These are phyloP conservation scores for Cartodere bifasciata DNA, from an alignment of 2,888 invertebrate genomes.

Conservation along the genomic window DNA sequence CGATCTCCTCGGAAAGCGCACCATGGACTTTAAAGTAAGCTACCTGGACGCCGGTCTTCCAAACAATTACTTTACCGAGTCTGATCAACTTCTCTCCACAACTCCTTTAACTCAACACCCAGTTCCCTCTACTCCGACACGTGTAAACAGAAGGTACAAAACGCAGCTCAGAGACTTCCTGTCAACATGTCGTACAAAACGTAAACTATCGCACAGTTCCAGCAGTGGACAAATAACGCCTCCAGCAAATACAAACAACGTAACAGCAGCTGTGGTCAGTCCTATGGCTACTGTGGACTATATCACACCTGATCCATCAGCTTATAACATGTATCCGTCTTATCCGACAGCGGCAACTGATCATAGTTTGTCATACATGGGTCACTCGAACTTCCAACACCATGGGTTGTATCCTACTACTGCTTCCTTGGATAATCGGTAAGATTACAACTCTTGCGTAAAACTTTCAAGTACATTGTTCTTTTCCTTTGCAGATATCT, in stretches of 20 bases:
- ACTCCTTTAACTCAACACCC: constrained; percentile 37
- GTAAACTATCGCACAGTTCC: constrained; percentile 31
- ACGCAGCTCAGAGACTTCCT: constrained; percentile 86
- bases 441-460: no score
- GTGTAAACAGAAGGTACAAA: constrained; percentile 83
- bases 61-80: constrained; percentile 80
- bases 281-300: constrained; percentile 54
- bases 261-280: constrained; percentile 40
- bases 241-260: constrained; percentile 37
- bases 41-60: constrained; percentile 90
- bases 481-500: constrained; percentile 47
- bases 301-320: constrained; percentile 50
- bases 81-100: constrained; percentile 58
- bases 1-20: constrained; percentile 91
- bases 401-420: constrained; percentile 43
- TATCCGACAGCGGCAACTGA: constrained; percentile 58
- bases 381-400: constrained; percentile 57
- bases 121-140: constrained; percentile 55
- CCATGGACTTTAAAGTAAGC: constrained; percentile 98
- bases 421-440: constrained; percentile 39
- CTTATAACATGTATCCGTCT: constrained; percentile 73
- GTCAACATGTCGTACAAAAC: constrained; percentile 65
- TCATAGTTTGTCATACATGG: constrained; percentile 50
- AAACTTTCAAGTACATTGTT: no score
- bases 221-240: constrained; percentile 32